phyloP scores from a whole-genome alignment of 2,888 invertebrate genomes.

The Monoplex corrugatus region DNA sequence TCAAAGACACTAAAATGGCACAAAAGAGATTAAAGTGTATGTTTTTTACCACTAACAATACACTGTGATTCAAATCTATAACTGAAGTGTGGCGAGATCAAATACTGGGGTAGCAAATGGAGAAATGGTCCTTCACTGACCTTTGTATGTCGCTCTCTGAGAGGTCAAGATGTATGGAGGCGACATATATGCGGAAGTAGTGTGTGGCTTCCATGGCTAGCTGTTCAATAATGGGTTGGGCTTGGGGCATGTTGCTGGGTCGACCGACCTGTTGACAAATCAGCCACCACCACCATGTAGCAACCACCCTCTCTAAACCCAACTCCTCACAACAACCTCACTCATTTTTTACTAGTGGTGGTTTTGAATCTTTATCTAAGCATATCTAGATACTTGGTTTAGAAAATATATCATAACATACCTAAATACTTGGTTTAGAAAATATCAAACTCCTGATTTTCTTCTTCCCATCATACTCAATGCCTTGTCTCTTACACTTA shows the following conservation, averaged over 20 bases:
- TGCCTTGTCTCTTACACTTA: too few relatives aligned
- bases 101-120: background rate
- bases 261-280: slow-evolving; percentile 88
- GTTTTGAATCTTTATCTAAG: too few relatives aligned
- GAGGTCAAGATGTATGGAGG: slow-evolving; percentile 98
- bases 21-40: too few relatives aligned
- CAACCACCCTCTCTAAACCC: background rate
- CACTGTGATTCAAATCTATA: background rate
- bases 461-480: too few relatives aligned
- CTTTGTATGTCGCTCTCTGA: slow-evolving; percentile 98
- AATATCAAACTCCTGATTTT: too few relatives aligned
- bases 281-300: slow-evolving; percentile 38
- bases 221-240: slow-evolving; percentile 99
- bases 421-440: too few relatives aligned
- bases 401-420: too few relatives aligned
- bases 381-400: too few relatives aligned
- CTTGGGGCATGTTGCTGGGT: slow-evolving; percentile 99
- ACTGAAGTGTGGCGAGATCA: background rate
- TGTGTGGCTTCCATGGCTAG: slow-evolving; percentile 98
- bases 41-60: too few relatives aligned
- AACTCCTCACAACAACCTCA: background rate
- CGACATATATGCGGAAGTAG: slow-evolving; percentile 98
- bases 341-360: too few relatives aligned
- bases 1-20: too few relatives aligned
- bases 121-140: slow-evolving; percentile 57